Evolutionary conservation across 1,140 invertebrate species (phyloP), one percentile per base, ranked within the genome.

Genomic region (Drosophila oshimai): DNA sequence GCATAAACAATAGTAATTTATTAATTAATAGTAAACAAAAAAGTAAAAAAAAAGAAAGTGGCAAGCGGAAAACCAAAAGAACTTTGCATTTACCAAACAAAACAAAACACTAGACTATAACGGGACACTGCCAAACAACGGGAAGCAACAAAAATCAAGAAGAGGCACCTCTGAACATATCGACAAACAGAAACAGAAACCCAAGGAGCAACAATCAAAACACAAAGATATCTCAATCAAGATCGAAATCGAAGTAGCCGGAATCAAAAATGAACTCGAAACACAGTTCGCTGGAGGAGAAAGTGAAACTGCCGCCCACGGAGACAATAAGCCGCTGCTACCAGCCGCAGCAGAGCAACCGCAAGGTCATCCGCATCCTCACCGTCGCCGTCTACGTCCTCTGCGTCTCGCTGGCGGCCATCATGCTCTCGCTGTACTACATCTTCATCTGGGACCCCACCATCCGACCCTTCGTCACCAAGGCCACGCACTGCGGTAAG

Each of bases 331-430:
- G 96, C 75, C 93, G 94, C 65, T 92, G 96, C 46, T 97, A 97
- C 92, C 95, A 96, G 45, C 87, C 86, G 60, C 89, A 89, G 78
- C 83, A 84, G 49, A 86, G 77, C 57, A 96, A 97, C 88, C 96
- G 96, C 90, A 98, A 98, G 92, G 92, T 95, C 74, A 93, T 99
- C 28, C 94, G 98, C n/a, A 95, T 99, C 46, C 93, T 99, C 55
- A 99, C 98, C 1, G 98, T 99, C 26, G 94, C 99, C 61, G 97
- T 97, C 6, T 99, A 99, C 92, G 95, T 99, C 45, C 95, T 99
- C 84, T 97, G 97, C 71, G 98, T 99, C 57, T 99, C 98, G 9
- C 92, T 98, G 62, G 98, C 97, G 0, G 98, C 98, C 4, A 98
- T 99, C 68, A 96, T 99, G 90, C 93, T 99, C 18, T 98, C 97